These are phyloP conservation scores for Antitype chi DNA, from an alignment of 2,888 invertebrate genomes.

Conservation along the genomic window DNA sequence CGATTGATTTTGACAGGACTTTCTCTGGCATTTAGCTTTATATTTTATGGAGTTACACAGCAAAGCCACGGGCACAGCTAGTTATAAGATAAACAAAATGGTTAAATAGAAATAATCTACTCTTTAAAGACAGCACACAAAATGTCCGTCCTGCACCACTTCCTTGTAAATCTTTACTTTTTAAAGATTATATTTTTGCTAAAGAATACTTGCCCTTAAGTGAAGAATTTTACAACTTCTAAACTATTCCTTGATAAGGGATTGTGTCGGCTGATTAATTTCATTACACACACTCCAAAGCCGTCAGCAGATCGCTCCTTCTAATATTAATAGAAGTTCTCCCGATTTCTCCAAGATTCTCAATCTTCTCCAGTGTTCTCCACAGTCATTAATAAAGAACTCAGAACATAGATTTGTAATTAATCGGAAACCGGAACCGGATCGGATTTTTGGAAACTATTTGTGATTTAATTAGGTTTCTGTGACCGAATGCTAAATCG, in stretches of 20 bases:
- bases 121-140: too few relatives aligned
- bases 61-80: too few relatives aligned
- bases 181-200: background rate
- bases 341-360: constrained; percentile 24
- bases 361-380: background rate
- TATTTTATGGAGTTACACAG: too few relatives aligned
- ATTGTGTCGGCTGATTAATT: constrained; percentile 58
- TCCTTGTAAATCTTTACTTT: too few relatives aligned
- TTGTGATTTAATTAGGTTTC: background rate
- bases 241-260: constrained; percentile 65
- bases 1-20: too few relatives aligned
- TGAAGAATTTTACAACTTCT: constrained; percentile 54
- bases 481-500: background rate
- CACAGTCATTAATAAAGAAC: background rate
- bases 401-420: constrained; percentile 25
- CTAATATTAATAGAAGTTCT: constrained; percentile 62
- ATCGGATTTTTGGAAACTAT: constrained; percentile 19
- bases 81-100: too few relatives aligned
- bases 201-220: constrained; percentile 41
- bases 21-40: too few relatives aligned
- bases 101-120: too few relatives aligned
- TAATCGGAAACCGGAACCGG: too few relatives aligned
- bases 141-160: too few relatives aligned
- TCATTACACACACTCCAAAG: constrained; percentile 43
- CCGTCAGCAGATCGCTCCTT: constrained; percentile 43